phyloP scores from a whole-genome alignment of 2,113 vertebrate genomes.

The Herpailurus yagouaroundi region DNA sequence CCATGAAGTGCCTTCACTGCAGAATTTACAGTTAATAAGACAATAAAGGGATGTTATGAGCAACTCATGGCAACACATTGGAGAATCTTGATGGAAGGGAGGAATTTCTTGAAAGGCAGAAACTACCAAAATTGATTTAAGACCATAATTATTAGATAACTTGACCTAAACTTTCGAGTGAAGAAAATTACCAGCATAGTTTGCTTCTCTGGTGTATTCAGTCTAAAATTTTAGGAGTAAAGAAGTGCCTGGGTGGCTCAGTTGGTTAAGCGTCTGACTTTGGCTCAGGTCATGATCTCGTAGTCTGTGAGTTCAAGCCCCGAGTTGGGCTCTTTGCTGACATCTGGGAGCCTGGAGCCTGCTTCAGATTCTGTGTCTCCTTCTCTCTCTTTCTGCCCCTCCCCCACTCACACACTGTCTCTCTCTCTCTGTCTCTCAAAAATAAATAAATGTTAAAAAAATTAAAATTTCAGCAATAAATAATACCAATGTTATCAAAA shows the following conservation, averaged over 20 bases:
- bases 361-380: too few relatives aligned
- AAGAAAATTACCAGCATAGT: neutral
- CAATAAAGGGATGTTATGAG: neutral
- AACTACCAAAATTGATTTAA: neutral
- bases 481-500: neutral
- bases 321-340: too few relatives aligned
- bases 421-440: too few relatives aligned
- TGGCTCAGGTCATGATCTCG: too few relatives aligned
- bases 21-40: neutral
- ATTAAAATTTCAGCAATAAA: neutral
- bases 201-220: neutral
- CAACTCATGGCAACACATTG: neutral
- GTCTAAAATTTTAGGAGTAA: neutral
- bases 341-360: too few relatives aligned
- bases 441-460: too few relatives aligned
- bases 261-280: too few relatives aligned
- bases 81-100: neutral
- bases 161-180: neutral
- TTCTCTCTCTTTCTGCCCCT: too few relatives aligned
- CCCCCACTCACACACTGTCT: too few relatives aligned
- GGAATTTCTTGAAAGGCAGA: neutral
- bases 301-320: too few relatives aligned
- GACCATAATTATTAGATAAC: neutral
- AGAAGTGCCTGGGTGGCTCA: too few relatives aligned
- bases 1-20: neutral